Conservation (phyloP, 2,888 invertebrate species). For the Timandra comae region DNA sequence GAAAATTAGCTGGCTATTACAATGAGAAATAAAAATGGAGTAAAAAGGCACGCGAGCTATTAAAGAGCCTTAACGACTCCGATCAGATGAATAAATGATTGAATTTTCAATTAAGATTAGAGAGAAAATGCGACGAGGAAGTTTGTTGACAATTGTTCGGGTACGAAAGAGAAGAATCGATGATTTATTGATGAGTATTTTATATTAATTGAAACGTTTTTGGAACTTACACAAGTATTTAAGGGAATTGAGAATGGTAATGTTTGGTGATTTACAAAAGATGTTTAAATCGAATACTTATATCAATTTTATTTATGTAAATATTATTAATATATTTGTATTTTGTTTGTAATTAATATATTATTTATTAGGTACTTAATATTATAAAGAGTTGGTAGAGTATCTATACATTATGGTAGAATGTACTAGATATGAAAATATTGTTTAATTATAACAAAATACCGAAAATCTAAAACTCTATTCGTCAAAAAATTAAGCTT, state of each 20-base stretch:
- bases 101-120: constrained; percentile 73
- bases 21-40: constrained; percentile 53
- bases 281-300: too few relatives aligned
- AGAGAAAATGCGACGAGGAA: constrained; percentile 43
- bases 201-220: constrained; percentile 24
- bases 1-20: constrained; percentile 54
- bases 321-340: too few relatives aligned
- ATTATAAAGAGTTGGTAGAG: too few relatives aligned
- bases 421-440: too few relatives aligned
- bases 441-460: too few relatives aligned
- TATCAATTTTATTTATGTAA: too few relatives aligned
- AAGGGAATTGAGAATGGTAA: not conserved
- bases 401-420: too few relatives aligned
- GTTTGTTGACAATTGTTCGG: constrained; percentile 58
- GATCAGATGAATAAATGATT: constrained; percentile 72
- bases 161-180: constrained; percentile 28
- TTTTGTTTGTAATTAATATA: too few relatives aligned
- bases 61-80: constrained; percentile 61
- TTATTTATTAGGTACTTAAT: too few relatives aligned
- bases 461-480: too few relatives aligned
- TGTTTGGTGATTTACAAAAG: too few relatives aligned
- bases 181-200: constrained; percentile 31
- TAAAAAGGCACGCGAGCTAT: constrained; percentile 55
- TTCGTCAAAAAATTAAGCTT: too few relatives aligned
- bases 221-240: constrained; percentile 2